A percentile compares a stretch with the other conserved stretches of the same genome.
These are phyloP conservation scores for Craniophora ligustri DNA, from an alignment of 2,888 invertebrate species.

Conservation along the genomic window DNA sequence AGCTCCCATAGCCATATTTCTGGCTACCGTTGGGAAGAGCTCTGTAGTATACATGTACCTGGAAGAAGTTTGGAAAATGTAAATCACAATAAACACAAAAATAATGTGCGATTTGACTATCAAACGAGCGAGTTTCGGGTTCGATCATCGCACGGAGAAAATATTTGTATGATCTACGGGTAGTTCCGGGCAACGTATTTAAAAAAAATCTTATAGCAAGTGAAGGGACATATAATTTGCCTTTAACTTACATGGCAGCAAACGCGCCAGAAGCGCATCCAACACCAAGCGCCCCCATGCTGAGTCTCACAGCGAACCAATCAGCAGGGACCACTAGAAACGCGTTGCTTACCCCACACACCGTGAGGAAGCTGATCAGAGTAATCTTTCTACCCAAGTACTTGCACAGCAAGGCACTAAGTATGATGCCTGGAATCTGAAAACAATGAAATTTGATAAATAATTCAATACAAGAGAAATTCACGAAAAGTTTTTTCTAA, in stretches of 20 bases:
- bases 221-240: too few relatives aligned
- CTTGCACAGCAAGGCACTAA: conserved; percentile 85
- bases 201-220: too few relatives aligned
- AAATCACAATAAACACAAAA: neutral
- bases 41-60: conserved; percentile 83
- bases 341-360: conserved; percentile 81
- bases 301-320: conserved; percentile 59
- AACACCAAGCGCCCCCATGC: conserved; percentile 58
- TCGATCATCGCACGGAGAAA: too few relatives aligned
- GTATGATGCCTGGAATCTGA: conserved; percentile 87
- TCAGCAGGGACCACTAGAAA: conserved; percentile 58
- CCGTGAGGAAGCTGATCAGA: conserved; percentile 87
- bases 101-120: too few relatives aligned
- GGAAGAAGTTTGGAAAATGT: conserved; percentile 14
- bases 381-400: conserved; percentile 89
- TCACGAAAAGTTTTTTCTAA: too few relatives aligned
- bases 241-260: conserved; percentile 56
- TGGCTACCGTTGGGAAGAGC: conserved; percentile 88
- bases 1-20: conserved; percentile 88
- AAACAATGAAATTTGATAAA: conserved; percentile 65
- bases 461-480: too few relatives aligned
- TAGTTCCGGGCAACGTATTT: too few relatives aligned
- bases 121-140: too few relatives aligned
- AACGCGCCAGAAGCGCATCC: conserved; percentile 62
- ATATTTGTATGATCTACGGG: too few relatives aligned